Evolutionary conservation across 2,113 vertebrate genomes (phyloP), one percentile per base, ranked within the genome.

Genomic region (Melanerpes aurifrons): DNA sequence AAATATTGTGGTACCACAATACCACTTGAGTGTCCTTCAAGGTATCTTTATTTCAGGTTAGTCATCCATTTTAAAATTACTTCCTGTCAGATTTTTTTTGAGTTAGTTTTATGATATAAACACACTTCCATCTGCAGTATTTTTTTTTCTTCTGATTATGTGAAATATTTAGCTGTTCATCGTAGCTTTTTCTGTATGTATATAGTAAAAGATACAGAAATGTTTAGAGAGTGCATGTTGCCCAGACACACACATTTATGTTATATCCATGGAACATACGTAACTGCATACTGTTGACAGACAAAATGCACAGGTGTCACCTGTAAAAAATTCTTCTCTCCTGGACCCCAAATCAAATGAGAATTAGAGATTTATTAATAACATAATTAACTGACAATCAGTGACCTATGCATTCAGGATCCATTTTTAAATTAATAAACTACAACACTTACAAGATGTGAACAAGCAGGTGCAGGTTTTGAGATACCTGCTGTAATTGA

Each of bases 1-100:
- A 69, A 87, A 68, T 77, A 61, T 31, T 83, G 54, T 67, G 31
- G 12, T 72, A 81, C 11, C 62, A 78, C 76, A 90, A 74, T 45
- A 81, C 43, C 37, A 61, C 80, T 81, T 63, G 31, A 94, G 9
- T 10, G 6, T 86, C 58, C 69, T 90, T 94, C 66, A 90, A 67
- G 45, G 86, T 87, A 62, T 26, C 70, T 96, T 96, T 94, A 10
- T 95, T 87, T 91, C 86, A 86, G 80, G 64, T 89, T 95, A 96
- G 92, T 95, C 76, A 96, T 85, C 40, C 47, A 67, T 61, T 96
- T 88, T 57, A 93, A 87, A 95, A 92, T 75, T 88, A 20, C 59
- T 96, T 96, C 82, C 57, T 24, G 37, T 68, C 40, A 67, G 63
- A 86, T 78, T 85, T 53, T 83, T 63, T 90, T 90, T 69, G 2